Percentiles rank a stretch among this genome's conserved stretches.
Evolutionary conservation across 2,797 vertebrate species (phyloP).

Genomic region (Dendrocincla tyrannina): DNA sequence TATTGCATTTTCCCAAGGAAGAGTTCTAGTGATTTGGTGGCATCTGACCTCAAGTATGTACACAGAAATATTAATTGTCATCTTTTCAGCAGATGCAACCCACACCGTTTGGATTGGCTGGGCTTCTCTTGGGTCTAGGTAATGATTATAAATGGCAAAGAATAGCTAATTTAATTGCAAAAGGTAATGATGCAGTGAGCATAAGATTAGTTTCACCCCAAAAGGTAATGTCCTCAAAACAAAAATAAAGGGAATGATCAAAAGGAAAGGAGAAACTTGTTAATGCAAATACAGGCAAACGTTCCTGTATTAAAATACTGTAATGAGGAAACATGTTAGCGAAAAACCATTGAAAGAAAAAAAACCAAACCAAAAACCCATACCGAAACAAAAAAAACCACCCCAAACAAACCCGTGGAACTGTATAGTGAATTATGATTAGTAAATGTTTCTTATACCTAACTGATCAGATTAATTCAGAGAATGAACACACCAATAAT

Average conservation of each 20-base stretch:
- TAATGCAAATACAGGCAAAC: conserved; percentile 20
- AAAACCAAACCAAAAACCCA: neutral
- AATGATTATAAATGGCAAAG: conserved; percentile 71
- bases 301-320: neutral
- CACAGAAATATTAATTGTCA: neutral
- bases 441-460: neutral
- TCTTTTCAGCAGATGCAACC: neutral
- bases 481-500: neutral
- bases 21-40: neutral
- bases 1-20: neutral
- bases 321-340: neutral
- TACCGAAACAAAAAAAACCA: neutral
- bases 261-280: neutral
- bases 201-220: conserved; percentile 61
- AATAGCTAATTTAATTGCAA: conserved; percentile 68
- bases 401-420: neutral
- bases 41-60: neutral
- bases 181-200: conserved; percentile 70
- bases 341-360: neutral
- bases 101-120: neutral
- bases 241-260: neutral
- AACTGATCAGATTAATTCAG: neutral
- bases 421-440: neutral
- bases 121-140: conserved; percentile 21
- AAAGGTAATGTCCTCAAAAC: conserved; percentile 63